Evolutionary conservation across 2,888 invertebrate species (phyloP), one percentile per base, ranked within the genome.

Genomic region (Limnephilus auricula): DNA sequence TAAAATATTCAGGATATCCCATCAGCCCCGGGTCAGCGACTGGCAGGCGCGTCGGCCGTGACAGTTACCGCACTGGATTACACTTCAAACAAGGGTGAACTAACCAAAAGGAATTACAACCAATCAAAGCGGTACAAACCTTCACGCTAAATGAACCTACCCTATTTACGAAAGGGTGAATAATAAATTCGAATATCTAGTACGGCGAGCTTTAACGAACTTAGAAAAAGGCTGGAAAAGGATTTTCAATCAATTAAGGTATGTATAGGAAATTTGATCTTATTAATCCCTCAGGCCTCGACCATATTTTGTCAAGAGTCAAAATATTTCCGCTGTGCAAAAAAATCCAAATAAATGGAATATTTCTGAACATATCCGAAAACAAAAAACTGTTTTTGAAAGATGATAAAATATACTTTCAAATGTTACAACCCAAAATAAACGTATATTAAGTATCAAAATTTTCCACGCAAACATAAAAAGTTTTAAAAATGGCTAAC

Each of bases 1-100:
- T 80, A 31, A 80, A 32, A 80, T 80, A 80, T 80, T 32, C 80
- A 80, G 80, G 13, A 32, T 80, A 4, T 32, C 80, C 80, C 80
- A 80, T 85, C 40, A n/a, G 37, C 10, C 40, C 10, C 25, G 40
- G 40, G 10, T 40, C 85, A 25, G 85, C 85, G 30, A 45, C 37
- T 40, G 30, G 65, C 65, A 25, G 65, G 13, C 45, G 30, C 84
- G 45, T 37, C 40, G 40, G 45, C 85, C 85, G 30, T 85, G 85
- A 12, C 85, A 45, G n/a, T 25, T 12, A 40, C n/a, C 82, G 34
- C 82, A 37, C 25, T n/a, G 15, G 82, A n/a, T 25, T 65, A 25
- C 65, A n/a, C 65, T 18, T 9, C 5, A 65, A 82, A 34, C 18
- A 34, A 32, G 9, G 1, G 32, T 15, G 82, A 82, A 82, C 31